Percentiles rank a stretch among this genome's conserved stretches.
These are phyloP conservation scores for Noctilio leporinus DNA, from an alignment of 2,113 vertebrate species.

Conservation along the genomic window DNA sequence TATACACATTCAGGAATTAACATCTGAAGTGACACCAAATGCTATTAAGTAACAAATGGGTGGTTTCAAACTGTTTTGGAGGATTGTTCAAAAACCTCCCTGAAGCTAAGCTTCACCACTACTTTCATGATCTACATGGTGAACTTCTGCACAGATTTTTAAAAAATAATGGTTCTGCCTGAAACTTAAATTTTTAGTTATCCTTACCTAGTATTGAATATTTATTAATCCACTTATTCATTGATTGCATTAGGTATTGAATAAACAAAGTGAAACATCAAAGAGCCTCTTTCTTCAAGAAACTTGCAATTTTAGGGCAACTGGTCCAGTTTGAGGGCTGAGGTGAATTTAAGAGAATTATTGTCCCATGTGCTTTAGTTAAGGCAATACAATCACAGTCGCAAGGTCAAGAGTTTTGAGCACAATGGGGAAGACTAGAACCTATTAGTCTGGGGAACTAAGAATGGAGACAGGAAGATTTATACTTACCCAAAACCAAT, in stretches of 20 bases:
- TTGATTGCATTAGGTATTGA: background rate
- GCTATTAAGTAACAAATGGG: background rate
- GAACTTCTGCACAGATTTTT: background rate
- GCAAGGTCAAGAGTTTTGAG: constrained; percentile 32
- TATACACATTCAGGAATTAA: background rate
- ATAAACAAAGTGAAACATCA: constrained; percentile 38
- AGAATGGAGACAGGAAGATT: constrained; percentile 63
- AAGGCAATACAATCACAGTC: constrained; percentile 17
- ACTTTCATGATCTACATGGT: background rate
- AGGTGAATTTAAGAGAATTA: constrained; percentile 44
- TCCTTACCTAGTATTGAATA: background rate
- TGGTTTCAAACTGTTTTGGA: background rate
- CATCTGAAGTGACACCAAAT: background rate
- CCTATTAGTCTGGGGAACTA: constrained; percentile 33
- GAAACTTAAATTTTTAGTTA: background rate
- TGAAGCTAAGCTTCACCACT: background rate
- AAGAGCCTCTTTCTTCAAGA: background rate
- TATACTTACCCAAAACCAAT: constrained; percentile 48
- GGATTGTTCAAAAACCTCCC: background rate
- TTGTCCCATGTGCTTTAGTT: constrained; percentile 33
- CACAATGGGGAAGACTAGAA: background rate
- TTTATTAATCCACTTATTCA: background rate
- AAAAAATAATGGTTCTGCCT: background rate
- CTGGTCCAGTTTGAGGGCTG: background rate
- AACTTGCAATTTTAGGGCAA: background rate